Evolutionary conservation across 2,113 vertebrate genomes (phyloP), one percentile per base, ranked within the genome.

Genomic region (Tonatia bakeri): DNA sequence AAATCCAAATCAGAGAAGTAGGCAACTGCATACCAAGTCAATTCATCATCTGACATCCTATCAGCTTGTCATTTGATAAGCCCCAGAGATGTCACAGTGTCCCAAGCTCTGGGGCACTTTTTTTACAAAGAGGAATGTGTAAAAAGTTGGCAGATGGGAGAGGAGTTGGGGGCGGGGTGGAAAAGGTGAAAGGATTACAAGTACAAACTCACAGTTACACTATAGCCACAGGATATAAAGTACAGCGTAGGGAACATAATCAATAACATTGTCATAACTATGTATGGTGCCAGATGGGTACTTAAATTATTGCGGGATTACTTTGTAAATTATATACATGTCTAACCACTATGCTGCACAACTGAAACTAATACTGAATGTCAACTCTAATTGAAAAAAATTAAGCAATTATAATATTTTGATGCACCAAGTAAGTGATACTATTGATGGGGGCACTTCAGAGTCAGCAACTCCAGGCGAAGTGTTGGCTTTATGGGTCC

Each of bases 1-100:
- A 93, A 95, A 94, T 67, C 64, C 92, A 89, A 80, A 85, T 77
- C 87, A 90, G 97, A 91, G 90, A 88, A 38, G 33, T 3, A 40
- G 87, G 70, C 72, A 65, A n/a, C 10, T 17, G 22, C 31, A 33
- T 10, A 59, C 50, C 67, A 91, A 45, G 85, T 59, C 28, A 67
- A 82, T 45, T 54, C 15, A 72, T 87, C 72, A 22, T 40, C 45
- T 33, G 50, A 67, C 47, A 43, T 22, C 16, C 43, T 40, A 52
- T 70, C 79, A 67, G 76, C 59, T 19, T 84, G 80, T 70, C 70
- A 76, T 69, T 3, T 64, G 65, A 64, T 45, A 52, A 85, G 61
- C 52, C 65, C 81, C 65, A 16, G 65, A 45, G 50, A 38, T 72
- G 61, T 70, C 33, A 83, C 87, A 47, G 20, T 67, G 91, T 79